Evolutionary conservation across 2,113 vertebrate species (phyloP).

Genomic region (Morone chrysops): DNA sequence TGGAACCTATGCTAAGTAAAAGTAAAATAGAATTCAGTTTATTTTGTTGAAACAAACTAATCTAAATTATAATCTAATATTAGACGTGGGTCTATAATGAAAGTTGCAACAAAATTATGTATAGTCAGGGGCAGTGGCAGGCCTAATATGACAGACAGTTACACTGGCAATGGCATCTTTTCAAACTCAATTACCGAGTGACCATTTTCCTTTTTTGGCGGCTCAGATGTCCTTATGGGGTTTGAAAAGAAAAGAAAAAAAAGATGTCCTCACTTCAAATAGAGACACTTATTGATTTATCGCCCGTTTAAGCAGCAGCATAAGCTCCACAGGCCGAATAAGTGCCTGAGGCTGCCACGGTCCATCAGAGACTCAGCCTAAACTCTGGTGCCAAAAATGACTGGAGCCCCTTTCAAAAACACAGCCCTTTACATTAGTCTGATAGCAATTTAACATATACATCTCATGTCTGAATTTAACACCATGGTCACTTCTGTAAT

Average conservation of each 20-base stretch:
- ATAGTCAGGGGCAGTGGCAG: neutral
- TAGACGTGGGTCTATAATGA: neutral
- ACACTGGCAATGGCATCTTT: slow-evolving; percentile 31
- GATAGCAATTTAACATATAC: neutral
- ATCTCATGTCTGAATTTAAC: neutral
- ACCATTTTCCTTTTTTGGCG: slow-evolving; percentile 30
- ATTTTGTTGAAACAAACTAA: no score
- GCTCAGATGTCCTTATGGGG: slow-evolving; percentile 5
- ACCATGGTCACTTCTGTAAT: neutral
- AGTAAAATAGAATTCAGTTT: no score
- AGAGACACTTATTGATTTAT: slow-evolving; percentile 33
- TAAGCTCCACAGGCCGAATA: neutral
- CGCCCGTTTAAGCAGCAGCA: neutral
- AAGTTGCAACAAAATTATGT: neutral
- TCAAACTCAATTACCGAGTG: slow-evolving; percentile 58
- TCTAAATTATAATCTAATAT: no score
- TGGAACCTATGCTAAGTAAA: no score
- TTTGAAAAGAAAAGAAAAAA: slow-evolving; percentile 15
- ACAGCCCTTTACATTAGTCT: neutral
- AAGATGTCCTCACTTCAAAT: slow-evolving; percentile 22
- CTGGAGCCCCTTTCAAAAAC: neutral
- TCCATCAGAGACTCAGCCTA: slow-evolving; percentile 1
- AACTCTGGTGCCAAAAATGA: neutral
- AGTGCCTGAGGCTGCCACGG: neutral
- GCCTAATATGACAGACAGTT: slow-evolving; percentile 18